Conservation (phyloP, 2,113 vertebrate species). For the Orcinus orca region DNA sequence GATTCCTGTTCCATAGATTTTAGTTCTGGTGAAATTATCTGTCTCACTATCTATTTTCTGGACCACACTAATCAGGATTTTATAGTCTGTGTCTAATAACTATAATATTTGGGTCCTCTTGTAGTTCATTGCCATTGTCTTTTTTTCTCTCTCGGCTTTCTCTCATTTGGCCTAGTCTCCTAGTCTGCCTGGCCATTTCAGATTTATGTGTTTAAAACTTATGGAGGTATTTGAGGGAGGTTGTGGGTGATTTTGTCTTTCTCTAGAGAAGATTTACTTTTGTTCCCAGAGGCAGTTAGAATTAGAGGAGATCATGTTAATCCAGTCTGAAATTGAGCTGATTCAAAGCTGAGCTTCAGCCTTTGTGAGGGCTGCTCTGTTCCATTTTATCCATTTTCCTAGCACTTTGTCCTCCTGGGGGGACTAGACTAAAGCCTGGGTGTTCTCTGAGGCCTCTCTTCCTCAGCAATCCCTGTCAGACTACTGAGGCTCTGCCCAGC, state of each 20-base stretch:
- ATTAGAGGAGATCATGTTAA: not conserved
- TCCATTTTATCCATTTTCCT: not conserved
- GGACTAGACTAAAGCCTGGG: not conserved
- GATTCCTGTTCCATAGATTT: slow-evolving; percentile 26
- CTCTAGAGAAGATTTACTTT: not conserved
- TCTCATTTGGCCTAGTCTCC: not conserved
- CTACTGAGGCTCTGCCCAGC: not conserved
- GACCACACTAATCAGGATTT: not conserved
- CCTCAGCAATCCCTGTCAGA: not conserved
- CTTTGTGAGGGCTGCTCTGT: not conserved
- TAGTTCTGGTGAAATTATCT: slow-evolving; percentile 11
- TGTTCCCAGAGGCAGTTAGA: not conserved
- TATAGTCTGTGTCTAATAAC: not conserved
- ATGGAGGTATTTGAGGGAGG: not conserved
- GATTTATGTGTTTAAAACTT: not conserved
- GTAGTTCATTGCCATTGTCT: not conserved
- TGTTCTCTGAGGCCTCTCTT: not conserved
- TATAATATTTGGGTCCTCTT: not conserved
- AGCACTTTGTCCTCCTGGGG: not conserved
- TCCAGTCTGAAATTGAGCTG: not conserved
- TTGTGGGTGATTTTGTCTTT: not conserved
- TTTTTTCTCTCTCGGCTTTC: not conserved
- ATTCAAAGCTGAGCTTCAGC: not conserved
- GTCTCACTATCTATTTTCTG: not conserved
- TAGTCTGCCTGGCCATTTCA: not conserved